Conservation (phyloP, 2,797 vertebrate species). For the Sebastes hopkinsi region DNA sequence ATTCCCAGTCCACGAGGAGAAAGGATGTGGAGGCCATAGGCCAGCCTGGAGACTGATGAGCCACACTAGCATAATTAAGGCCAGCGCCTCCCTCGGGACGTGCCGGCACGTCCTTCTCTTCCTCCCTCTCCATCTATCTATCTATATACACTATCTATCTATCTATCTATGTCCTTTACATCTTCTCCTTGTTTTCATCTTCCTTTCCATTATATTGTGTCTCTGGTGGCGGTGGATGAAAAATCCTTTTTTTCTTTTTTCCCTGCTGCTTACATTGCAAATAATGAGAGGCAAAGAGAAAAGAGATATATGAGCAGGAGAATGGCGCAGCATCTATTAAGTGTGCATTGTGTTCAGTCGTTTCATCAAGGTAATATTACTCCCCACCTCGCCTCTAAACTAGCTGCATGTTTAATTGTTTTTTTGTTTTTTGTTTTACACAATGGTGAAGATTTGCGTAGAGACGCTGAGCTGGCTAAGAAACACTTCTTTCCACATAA, state of each 20-base stretch:
- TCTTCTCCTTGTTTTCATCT: conserved; percentile 45
- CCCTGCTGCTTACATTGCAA: conserved; percentile 34
- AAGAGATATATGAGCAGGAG: not conserved
- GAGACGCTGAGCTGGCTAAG: conserved; percentile 55
- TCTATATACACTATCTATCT: conserved; percentile 1
- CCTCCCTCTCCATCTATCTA: conserved; percentile 36
- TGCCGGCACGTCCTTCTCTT: conserved; percentile 39
- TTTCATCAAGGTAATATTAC: conserved; percentile 67
- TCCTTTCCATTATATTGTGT: conserved; percentile 29
- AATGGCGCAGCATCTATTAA: conserved; percentile 9
- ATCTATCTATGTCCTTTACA: conserved; percentile 38
- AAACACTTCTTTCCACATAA: conserved; percentile 60
- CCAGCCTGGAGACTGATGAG: conserved; percentile 81
- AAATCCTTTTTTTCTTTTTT: conserved; percentile 16
- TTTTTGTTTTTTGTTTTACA: conserved; percentile 30
- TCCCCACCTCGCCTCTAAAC: conserved; percentile 59
- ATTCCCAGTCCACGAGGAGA: conserved; percentile 68
- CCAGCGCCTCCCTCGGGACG: conserved; percentile 73
- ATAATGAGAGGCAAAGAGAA: conserved; percentile 2
- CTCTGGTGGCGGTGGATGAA: conserved; percentile 23
- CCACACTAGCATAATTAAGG: conserved; percentile 82
- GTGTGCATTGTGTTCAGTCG: conserved; percentile 21
- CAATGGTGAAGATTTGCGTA: conserved; percentile 60
- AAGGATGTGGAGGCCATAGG: conserved; percentile 71
- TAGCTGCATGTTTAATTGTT: conserved; percentile 74